Conservation (phyloP, 2,888 invertebrate genomes). For the Drepana falcataria region DNA sequence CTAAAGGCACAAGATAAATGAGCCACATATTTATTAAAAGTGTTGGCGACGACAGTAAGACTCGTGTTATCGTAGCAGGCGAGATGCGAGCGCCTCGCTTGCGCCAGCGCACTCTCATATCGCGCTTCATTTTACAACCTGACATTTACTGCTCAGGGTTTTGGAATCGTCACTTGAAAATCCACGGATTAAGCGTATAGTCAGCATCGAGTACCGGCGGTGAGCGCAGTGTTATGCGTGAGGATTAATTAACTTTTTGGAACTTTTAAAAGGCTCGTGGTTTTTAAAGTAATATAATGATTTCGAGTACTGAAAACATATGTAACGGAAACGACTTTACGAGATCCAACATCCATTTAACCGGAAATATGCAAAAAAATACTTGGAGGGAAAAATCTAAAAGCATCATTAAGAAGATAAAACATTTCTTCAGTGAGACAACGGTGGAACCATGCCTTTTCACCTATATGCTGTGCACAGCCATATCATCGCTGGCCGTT, state of each 20-base stretch:
- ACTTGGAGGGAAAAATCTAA: conserved; percentile 59
- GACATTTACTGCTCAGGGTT: conserved; percentile 67
- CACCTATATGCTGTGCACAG: conserved; percentile 81
- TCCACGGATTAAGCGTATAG: conserved; percentile 55
- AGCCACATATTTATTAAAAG: conserved; percentile 66
- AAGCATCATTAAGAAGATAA: conserved; percentile 51
- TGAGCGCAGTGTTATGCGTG: conserved; percentile 45
- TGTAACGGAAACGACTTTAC: conserved; percentile 50
- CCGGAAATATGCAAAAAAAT: conserved; percentile 34
- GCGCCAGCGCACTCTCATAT: conserved; percentile 54
- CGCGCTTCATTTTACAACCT: conserved; percentile 61
- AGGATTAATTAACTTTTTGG: conserved; percentile 12
- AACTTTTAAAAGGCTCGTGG: conserved; percentile 42
- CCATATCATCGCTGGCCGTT: conserved; percentile 81
- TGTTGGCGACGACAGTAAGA: conserved; percentile 55
- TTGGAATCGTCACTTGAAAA: conserved; percentile 63
- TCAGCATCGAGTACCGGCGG: conserved; percentile 42
- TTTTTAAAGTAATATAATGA: conserved; percentile 47
- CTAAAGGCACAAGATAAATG: conserved; percentile 64
- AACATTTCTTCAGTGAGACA: conserved; percentile 51
- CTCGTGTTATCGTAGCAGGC: conserved; percentile 64
- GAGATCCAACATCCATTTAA: conserved; percentile 57
- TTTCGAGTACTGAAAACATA: conserved; percentile 44
- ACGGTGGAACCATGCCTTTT: conserved; percentile 84
- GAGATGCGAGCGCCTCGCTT: conserved; percentile 63